phyloP scores from a whole-genome alignment of 1,140 invertebrate species.

The Drosophila rhopaloa region DNA sequence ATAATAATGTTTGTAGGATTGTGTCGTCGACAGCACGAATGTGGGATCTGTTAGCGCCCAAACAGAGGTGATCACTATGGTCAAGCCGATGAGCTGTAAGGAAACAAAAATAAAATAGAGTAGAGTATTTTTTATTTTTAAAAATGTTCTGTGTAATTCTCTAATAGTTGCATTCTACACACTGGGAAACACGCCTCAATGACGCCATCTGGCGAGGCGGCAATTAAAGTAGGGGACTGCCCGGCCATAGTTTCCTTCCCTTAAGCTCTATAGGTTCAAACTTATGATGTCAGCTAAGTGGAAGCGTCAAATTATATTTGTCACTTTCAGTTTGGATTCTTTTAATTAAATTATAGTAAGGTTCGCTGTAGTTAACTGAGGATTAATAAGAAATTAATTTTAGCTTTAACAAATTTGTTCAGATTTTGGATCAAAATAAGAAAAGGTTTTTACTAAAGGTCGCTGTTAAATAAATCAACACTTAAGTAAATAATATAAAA shows the following conservation, averaged over 20 bases:
- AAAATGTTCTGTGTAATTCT: conserved; percentile 12
- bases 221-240: conserved; percentile 60
- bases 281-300: conserved; percentile 66
- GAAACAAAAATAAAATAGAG: conserved; percentile 41
- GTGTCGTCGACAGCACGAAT: conserved; percentile 89
- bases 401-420: too few relatives aligned
- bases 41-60: conserved; percentile 92
- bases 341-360: conserved; percentile 30
- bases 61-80: conserved; percentile 88
- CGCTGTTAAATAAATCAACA: too few relatives aligned
- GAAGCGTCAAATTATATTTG: conserved; percentile 25
- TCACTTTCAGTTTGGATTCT: conserved; percentile 15
- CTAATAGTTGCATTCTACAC: conserved; percentile 16
- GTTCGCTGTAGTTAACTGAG: too few relatives aligned
- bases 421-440: too few relatives aligned
- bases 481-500: too few relatives aligned
- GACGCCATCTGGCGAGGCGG: conserved; percentile 58
- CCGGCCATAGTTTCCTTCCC: not conserved
- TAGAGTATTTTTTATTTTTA: conserved; percentile 1
- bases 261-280: conserved; percentile 18
- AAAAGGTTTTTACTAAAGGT: too few relatives aligned
- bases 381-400: not conserved
- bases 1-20: conserved; percentile 89
- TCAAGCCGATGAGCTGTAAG: conserved; percentile 90
- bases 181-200: conserved; percentile 31